Evolutionary conservation across 2,797 vertebrate genomes (phyloP).

Genomic region (Setipinna tenuifilis): DNA sequence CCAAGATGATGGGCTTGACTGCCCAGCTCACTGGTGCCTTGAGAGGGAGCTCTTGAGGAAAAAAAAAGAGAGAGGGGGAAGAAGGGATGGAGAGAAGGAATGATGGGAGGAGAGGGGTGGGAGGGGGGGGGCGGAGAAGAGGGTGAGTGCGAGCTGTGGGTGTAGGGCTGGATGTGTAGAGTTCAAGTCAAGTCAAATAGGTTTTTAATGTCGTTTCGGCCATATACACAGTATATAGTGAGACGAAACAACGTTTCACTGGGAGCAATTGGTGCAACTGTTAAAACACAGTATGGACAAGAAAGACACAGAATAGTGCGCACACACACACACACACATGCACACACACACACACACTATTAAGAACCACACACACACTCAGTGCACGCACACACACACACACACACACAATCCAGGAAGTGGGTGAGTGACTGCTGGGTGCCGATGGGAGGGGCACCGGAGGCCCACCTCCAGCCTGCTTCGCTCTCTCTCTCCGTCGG

Average conservation of each 20-base stretch:
- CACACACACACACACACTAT: too few relatives aligned
- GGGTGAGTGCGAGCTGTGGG: background rate
- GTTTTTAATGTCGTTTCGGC: too few relatives aligned
- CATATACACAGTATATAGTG: too few relatives aligned
- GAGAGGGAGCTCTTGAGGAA: background rate
- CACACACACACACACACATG: too few relatives aligned
- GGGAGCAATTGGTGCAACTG: too few relatives aligned
- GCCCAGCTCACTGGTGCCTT: background rate
- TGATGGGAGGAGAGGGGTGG: background rate
- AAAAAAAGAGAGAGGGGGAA: background rate
- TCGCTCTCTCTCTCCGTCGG: background rate
- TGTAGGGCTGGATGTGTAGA: too few relatives aligned
- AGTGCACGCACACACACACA: too few relatives aligned
- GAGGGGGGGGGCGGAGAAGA: background rate
- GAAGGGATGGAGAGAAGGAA: background rate
- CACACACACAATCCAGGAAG: conserved; percentile 3
- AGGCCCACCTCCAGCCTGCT: background rate
- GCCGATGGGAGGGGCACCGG: background rate
- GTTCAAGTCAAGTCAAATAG: too few relatives aligned
- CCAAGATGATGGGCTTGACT: background rate
- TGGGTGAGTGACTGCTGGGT: conserved; percentile 1
- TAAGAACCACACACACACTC: too few relatives aligned
- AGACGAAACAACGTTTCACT: too few relatives aligned
- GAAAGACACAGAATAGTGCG: too few relatives aligned
- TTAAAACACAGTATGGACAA: too few relatives aligned